Evolutionary conservation across 2,797 vertebrate species (phyloP).

Genomic region (Coracias cyanogaster): DNA sequence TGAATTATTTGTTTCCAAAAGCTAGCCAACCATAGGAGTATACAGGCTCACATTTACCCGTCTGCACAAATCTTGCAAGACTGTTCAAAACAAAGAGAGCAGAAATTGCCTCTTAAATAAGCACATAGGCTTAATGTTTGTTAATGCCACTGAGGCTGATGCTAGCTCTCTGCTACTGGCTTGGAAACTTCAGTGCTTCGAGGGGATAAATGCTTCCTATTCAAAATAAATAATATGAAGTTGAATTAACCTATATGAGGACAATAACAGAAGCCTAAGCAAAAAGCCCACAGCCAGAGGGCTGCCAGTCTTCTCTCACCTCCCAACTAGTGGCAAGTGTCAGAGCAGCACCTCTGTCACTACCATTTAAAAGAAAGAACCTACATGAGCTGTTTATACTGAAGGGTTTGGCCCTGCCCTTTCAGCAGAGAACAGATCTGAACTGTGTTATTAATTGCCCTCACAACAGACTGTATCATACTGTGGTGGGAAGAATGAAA

Average conservation of each 20-base stretch:
- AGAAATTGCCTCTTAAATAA: not conserved
- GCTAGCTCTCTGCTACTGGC: not conserved
- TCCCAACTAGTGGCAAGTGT: not conserved
- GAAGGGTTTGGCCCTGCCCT: not conserved
- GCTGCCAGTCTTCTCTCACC: not conserved
- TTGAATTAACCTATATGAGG: not conserved
- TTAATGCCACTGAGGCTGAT: not conserved
- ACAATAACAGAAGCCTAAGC: not conserved
- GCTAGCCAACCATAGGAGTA: not conserved
- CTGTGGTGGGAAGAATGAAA: not conserved
- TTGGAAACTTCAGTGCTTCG: not conserved
- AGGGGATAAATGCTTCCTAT: not conserved
- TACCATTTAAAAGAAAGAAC: not conserved
- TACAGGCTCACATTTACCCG: not conserved
- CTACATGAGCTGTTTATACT: not conserved
- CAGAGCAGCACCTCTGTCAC: not conserved
- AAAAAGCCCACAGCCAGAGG: not conserved
- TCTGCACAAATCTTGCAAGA: not conserved
- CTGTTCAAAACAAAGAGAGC: not conserved
- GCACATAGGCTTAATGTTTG: not conserved
- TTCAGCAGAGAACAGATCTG: not conserved
- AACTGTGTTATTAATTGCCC: not conserved
- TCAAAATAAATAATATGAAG: not conserved
- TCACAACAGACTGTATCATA: accelerated
- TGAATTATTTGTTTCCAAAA: not conserved